Evolutionary conservation across 2,113 vertebrate genomes (phyloP).

Genomic region (Phylloscopus trochiloides): DNA sequence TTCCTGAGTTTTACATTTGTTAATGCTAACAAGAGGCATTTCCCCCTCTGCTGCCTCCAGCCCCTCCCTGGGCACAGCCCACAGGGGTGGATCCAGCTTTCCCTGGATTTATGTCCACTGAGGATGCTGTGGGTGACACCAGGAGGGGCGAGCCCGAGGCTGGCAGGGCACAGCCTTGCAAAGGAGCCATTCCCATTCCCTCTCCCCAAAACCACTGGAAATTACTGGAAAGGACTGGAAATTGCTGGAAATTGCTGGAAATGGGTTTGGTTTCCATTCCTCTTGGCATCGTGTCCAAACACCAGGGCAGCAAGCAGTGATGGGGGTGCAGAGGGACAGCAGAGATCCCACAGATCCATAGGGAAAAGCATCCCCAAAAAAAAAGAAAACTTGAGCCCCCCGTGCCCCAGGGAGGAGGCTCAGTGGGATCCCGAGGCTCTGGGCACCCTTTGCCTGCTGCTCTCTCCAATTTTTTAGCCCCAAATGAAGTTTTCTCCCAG

Average conservation of each 20-base stretch:
- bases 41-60: conserved; percentile 5
- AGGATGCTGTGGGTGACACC: not conserved
- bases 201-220: not conserved
- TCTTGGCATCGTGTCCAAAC: not conserved
- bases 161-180: not conserved
- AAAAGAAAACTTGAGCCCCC: no score
- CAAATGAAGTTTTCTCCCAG: conserved; percentile 11
- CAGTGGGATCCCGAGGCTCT: fast-evolving
- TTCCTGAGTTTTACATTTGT: not conserved
- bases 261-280: not conserved
- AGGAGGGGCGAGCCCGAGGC: fast-evolving
- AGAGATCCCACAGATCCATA: fast-evolving
- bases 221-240: not conserved
- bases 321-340: not conserved
- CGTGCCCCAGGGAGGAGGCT: fast-evolving
- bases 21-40: not conserved
- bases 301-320: fast-evolving
- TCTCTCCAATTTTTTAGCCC: not conserved
- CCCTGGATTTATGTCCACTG: not conserved
- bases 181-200: not conserved
- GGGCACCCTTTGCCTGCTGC: not conserved
- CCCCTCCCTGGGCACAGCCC: not conserved
- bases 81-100: not conserved
- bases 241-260: not conserved
- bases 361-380: not conserved